phyloP scores from a whole-genome alignment of 2,113 vertebrate genomes.

The Cyprinus carpio region DNA sequence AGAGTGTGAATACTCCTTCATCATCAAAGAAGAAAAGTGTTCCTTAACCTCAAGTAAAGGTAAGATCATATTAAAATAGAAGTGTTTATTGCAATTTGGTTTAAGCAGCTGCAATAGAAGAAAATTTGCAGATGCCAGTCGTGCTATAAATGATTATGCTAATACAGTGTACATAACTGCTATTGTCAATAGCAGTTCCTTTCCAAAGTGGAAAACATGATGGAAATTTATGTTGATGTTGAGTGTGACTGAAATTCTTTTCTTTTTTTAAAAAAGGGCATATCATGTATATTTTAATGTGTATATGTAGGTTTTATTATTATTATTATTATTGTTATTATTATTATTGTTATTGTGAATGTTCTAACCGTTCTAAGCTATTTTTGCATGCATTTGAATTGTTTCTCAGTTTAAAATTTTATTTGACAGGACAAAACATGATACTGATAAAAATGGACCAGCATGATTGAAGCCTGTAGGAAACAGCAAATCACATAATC shows the following conservation, averaged over 20 bases:
- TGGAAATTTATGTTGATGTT: too few relatives aligned
- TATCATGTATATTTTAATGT: not conserved
- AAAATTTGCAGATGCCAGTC: not conserved
- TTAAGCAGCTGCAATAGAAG: not conserved
- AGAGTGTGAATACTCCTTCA: constrained; percentile 25
- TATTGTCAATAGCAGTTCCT: not conserved
- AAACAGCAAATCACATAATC: constrained; percentile 24
- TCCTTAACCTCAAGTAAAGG: constrained; percentile 17
- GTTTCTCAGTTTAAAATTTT: not conserved
- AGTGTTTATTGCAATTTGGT: not conserved
- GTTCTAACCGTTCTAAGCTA: not conserved
- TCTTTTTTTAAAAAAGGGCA: not conserved
- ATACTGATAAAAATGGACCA: constrained; percentile 1
- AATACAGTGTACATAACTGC: not conserved
- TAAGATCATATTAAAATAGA: constrained; percentile 24
- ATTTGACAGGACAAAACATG: not conserved
- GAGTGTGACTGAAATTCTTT: not conserved
- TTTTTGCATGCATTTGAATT: not conserved
- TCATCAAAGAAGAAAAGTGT: constrained; percentile 27
- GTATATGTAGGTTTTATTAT: too few relatives aligned
- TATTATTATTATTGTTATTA: too few relatives aligned
- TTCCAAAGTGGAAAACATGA: not conserved
- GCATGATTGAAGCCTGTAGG: not conserved
- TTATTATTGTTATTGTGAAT: not conserved
- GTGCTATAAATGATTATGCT: not conserved